Conservation (phyloP, 1,140 invertebrate species). For the Zaprionus camerounensis region DNA sequence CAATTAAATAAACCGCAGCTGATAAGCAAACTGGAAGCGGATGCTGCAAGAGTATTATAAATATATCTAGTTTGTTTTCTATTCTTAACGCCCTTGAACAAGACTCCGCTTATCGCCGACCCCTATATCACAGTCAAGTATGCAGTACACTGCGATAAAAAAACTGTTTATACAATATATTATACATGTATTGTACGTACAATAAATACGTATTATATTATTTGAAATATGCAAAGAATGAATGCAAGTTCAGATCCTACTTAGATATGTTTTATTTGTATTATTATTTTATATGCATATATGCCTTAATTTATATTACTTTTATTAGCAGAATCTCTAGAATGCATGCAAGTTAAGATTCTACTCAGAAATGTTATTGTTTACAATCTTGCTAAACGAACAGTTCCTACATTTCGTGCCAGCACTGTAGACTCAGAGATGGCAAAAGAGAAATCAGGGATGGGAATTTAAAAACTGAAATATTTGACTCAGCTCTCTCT, state of each 20-base stretch:
- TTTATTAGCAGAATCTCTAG: neutral
- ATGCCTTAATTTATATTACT: too few relatives aligned
- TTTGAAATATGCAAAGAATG: too few relatives aligned
- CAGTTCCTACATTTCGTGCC: neutral
- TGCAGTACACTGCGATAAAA: neutral
- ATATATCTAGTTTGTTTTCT: neutral
- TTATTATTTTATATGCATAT: too few relatives aligned
- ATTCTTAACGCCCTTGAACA: neutral
- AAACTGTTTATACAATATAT: too few relatives aligned
- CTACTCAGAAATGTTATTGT: too few relatives aligned
- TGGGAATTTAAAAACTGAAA: neutral
- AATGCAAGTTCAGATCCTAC: too few relatives aligned
- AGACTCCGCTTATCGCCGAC: neutral
- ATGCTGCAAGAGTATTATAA: neutral
- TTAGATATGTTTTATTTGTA: too few relatives aligned
- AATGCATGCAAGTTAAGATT: neutral
- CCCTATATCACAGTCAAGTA: neutral
- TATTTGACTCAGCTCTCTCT: neutral
- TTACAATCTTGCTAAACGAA: neutral
- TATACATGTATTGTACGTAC: too few relatives aligned
- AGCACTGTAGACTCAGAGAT: neutral
- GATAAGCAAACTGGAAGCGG: neutral
- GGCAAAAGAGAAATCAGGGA: neutral
- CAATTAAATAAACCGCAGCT: constrained; percentile 20
- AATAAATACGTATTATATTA: too few relatives aligned